Evolutionary conservation across 2,113 vertebrate species (phyloP).

Genomic region (Mesembrinibis cayennensis): DNA sequence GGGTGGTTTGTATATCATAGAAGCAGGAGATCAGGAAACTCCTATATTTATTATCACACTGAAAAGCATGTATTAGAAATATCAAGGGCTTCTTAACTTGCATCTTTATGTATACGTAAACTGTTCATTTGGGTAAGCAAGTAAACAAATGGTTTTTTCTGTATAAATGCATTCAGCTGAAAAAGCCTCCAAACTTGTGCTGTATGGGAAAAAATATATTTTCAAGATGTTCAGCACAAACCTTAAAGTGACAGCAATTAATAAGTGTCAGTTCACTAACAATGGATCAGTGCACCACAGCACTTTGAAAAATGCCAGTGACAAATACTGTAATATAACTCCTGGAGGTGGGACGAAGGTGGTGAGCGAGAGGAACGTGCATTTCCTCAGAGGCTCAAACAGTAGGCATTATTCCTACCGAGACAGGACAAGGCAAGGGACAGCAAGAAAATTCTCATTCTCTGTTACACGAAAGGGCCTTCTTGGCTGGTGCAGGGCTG

Average conservation of each 20-base stretch:
- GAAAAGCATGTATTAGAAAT: not conserved
- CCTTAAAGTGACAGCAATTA: slow-evolving; percentile 12
- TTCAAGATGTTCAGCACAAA: not conserved
- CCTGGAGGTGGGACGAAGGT: not conserved
- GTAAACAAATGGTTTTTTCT: not conserved
- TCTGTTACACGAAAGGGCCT: not conserved
- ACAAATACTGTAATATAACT: not conserved
- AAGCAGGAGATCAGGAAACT: not conserved
- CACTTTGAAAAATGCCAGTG: not conserved
- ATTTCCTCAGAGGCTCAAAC: not conserved
- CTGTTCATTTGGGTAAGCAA: not conserved
- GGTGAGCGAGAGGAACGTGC: not conserved
- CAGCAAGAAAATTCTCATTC: not conserved
- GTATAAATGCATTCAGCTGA: not conserved
- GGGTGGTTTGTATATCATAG: not conserved
- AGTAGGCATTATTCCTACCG: not conserved
- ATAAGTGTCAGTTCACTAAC: not conserved
- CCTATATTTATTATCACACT: not conserved
- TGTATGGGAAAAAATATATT: not conserved
- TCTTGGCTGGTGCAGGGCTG: not conserved
- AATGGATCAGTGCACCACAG: not conserved
- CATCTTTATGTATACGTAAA: not conserved
- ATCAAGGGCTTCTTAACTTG: not conserved
- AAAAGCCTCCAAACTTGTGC: not conserved
- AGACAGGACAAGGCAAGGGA: not conserved